Evolutionary conservation across 2,888 invertebrate species (phyloP).

Genomic region (Agrotis clavis): DNA sequence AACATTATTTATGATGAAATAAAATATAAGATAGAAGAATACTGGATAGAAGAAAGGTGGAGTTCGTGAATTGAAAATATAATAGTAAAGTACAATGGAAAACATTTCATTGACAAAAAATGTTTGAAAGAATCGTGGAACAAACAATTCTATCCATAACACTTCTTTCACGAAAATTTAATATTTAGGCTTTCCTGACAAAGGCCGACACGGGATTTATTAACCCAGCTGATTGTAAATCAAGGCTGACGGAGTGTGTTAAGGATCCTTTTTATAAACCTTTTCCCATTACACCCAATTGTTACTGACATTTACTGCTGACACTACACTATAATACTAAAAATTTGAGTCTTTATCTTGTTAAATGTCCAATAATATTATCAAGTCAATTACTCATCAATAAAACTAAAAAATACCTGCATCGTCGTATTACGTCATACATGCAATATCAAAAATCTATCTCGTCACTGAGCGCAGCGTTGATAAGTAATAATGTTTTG

Average conservation of each 20-base stretch:
- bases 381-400: not conserved
- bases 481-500: constrained; percentile 55
- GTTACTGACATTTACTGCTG: constrained; percentile 53
- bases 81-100: constrained; percentile 17
- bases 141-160: constrained; percentile 19
- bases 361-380: not conserved
- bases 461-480: constrained; percentile 35
- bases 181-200: constrained; percentile 44
- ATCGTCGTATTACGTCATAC: not conserved
- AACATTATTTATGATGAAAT: no score
- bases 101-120: constrained; percentile 7
- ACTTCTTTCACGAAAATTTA: constrained; percentile 35
- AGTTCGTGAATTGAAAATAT: constrained; percentile 12
- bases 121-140: constrained; percentile 9
- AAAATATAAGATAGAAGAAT: no score
- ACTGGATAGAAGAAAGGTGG: no score
- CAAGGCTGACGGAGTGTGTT: constrained; percentile 32
- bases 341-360: constrained; percentile 5
- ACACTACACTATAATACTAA: constrained; percentile 13
- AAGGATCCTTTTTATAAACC: constrained; percentile 41
- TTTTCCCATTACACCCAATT: constrained; percentile 34
- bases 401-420: not conserved
- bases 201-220: constrained; percentile 54
- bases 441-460: constrained; percentile 1
- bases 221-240: constrained; percentile 50